Evolutionary conservation across 2,797 vertebrate species (phyloP).

Genomic region (Gymnoscopelus microlampas): DNA sequence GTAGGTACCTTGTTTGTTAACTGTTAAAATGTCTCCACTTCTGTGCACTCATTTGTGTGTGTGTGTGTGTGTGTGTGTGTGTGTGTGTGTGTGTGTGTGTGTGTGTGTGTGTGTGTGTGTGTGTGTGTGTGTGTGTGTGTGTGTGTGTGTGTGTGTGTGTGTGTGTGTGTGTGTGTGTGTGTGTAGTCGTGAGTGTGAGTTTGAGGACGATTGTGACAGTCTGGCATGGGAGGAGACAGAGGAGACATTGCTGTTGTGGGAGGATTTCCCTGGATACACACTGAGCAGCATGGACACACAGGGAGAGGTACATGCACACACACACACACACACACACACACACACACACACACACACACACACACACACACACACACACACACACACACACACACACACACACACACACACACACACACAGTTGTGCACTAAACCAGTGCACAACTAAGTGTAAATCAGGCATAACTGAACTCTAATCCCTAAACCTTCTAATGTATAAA

Average conservation of each 20-base stretch:
- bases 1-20: no score
- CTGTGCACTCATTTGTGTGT: no score
- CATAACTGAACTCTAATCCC: no score
- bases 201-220: slow-evolving; percentile 96
- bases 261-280: slow-evolving; percentile 91
- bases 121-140: slow-evolving; percentile 16
- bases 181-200: slow-evolving; percentile 89
- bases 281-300: slow-evolving; percentile 83
- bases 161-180: not conserved
- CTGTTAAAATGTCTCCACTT: no score
- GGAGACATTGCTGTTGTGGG: slow-evolving; percentile 93
- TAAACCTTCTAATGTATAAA: no score
- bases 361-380: not conserved
- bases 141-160: slow-evolving; percentile 4
- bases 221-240: slow-evolving; percentile 95
- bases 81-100: slow-evolving; percentile 10
- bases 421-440: no score
- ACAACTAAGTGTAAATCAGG: no score
- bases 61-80: not conserved
- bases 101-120: slow-evolving; percentile 7
- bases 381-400: not conserved
- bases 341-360: slow-evolving; percentile 10
- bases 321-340: slow-evolving; percentile 13
- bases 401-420: not conserved
- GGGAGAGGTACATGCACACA: slow-evolving; percentile 80